Evolutionary conservation across 2,113 vertebrate species (phyloP), one percentile per base, ranked within the genome.

Genomic region (Irena cyanogastra): DNA sequence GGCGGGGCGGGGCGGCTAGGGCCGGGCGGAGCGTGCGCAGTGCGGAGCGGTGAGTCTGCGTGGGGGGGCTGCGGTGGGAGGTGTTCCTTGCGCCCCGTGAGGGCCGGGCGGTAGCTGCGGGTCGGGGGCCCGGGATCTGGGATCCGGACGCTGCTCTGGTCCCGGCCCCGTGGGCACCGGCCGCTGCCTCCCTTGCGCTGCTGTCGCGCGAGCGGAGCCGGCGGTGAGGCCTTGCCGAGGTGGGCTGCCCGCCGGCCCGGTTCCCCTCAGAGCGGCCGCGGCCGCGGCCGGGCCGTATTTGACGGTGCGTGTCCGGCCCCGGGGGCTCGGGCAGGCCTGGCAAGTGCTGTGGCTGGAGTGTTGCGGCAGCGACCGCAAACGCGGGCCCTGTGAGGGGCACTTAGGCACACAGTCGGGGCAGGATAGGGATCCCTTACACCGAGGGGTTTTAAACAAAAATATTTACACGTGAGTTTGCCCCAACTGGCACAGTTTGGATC

Each of bases 41-140:
- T 79, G 77, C 37, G 31, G 68, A 87, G 94, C 57, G 89, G 94
- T 87, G 86, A 83, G 89, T 79, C 6, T 33, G 24, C 22, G 6
- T 6, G 35, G 64, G 68, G 75, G 50, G 28, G 28, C 6, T 17
- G 7, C 1, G 1, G 10, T 13, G 49, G 11, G 42, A 3, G 37
- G 37, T 1, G 14, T 2, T 2, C 30, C 4, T 0, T 8, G 24
- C 1, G 6, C 5, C 3, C 5, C 4, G 13, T 6, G 26, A n/a
- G 60, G 12, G 24, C 12, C 6, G n/a, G 1, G n/a, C 6, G 7
- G 23, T 16, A 1, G 5, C 47, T 21, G 13, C 4, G 16, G 35
- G 24, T 16, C 10, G 3, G 30, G 23, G 10, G 4, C 2, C 11
- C 10, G 15, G 16, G 14, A 0, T 4, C 2, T 0, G 11, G 54